phyloP scores from a whole-genome alignment of 2,797 vertebrate genomes.

The Pempheris klunzingeri region DNA sequence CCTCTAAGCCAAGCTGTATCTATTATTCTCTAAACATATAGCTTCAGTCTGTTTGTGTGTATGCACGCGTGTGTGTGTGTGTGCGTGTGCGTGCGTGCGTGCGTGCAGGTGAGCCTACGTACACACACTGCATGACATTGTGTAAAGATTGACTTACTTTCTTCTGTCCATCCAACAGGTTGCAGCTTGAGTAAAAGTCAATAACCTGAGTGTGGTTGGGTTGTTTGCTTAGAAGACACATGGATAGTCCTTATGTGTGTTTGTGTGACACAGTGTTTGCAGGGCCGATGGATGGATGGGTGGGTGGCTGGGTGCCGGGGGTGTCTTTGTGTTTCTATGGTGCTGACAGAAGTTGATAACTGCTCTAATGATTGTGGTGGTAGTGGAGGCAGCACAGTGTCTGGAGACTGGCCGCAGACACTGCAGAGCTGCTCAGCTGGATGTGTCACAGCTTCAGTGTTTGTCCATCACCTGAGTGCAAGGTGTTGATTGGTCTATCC shows the following conservation, averaged over 20 bases:
- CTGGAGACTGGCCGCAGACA: slow-evolving; percentile 48
- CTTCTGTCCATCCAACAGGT: slow-evolving; percentile 70
- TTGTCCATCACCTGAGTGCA: slow-evolving; percentile 78
- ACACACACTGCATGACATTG: slow-evolving; percentile 54
- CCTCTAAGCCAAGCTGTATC: slow-evolving; percentile 44
- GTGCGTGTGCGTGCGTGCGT: neutral
- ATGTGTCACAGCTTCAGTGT: slow-evolving; percentile 80
- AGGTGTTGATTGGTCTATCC: slow-evolving; percentile 84
- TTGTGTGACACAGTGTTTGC: slow-evolving; percentile 68
- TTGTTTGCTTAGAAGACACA: slow-evolving; percentile 85
- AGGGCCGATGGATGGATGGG: slow-evolving; percentile 50
- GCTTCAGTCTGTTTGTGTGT: slow-evolving; percentile 35
- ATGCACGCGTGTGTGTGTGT: slow-evolving; percentile 13
- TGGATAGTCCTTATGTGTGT: slow-evolving; percentile 54
- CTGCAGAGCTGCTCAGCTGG: slow-evolving; percentile 65
- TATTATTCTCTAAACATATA: slow-evolving; percentile 38
- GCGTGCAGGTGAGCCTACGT: slow-evolving; percentile 32
- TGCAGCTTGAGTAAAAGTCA: slow-evolving; percentile 85
- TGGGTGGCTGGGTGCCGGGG: slow-evolving; percentile 43
- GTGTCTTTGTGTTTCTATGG: slow-evolving; percentile 81
- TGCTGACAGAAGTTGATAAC: slow-evolving; percentile 80
- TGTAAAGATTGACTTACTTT: slow-evolving; percentile 79
- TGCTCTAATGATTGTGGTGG: slow-evolving; percentile 71
- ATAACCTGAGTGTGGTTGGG: slow-evolving; percentile 79
- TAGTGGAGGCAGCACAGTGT: slow-evolving; percentile 58